These are phyloP conservation scores for Sebastes nivosus DNA, from an alignment of 2,797 vertebrate species.

Conservation along the genomic window DNA sequence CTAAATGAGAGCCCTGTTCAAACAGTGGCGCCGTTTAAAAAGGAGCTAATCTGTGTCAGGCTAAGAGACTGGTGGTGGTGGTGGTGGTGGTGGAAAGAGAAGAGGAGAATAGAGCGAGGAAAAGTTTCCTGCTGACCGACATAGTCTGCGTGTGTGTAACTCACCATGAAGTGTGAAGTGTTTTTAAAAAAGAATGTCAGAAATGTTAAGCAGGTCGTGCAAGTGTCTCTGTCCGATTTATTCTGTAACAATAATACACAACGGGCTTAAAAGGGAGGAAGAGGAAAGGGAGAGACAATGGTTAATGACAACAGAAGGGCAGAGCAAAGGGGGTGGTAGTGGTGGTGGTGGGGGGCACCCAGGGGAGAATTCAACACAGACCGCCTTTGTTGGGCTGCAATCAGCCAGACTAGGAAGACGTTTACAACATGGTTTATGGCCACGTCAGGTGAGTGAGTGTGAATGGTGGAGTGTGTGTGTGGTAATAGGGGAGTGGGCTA, in stretches of 20 bases:
- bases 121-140: conserved; percentile 47
- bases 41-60: conserved; percentile 55
- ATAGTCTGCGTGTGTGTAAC: not conserved
- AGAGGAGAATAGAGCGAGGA: conserved; percentile 19
- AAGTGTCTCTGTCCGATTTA: not conserved
- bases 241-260: conserved; percentile 8
- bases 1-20: conserved; percentile 47
- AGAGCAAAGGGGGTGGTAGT: not conserved
- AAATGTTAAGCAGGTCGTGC: not conserved
- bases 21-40: conserved; percentile 43
- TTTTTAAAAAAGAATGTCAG: conserved; percentile 11
- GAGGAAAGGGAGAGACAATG: conserved; percentile 50
- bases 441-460: conserved; percentile 60
- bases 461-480: conserved; percentile 29
- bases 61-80: conserved; percentile 16
- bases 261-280: conserved; percentile 27
- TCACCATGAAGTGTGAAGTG: conserved; percentile 16
- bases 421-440: conserved; percentile 62
- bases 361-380: conserved; percentile 59
- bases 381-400: conserved; percentile 63
- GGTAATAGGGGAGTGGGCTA: conserved; percentile 3
- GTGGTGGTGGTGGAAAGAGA: not conserved
- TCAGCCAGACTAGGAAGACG: conserved; percentile 51
- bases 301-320: conserved; percentile 60
- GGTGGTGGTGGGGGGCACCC: conserved; percentile 19